Conservation (phyloP, 2,797 vertebrate genomes). For the Amblyraja radiata region DNA sequence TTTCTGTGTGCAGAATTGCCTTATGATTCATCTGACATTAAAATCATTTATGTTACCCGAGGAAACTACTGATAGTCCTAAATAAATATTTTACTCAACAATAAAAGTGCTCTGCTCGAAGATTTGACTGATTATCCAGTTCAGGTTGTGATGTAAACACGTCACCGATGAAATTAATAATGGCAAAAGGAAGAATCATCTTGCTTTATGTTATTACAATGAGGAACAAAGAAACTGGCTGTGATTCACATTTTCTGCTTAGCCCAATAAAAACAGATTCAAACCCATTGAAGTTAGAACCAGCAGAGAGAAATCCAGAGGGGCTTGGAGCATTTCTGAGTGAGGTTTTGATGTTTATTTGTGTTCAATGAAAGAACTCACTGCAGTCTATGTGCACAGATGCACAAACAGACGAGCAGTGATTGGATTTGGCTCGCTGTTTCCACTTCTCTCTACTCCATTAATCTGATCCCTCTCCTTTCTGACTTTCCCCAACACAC, state of each 20-base stretch:
- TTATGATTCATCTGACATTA: too few species aligned
- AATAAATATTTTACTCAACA: too few species aligned
- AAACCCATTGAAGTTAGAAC: background rate
- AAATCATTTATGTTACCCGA: too few species aligned
- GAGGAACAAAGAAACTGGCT: background rate
- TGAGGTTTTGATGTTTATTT: conserved; percentile 6
- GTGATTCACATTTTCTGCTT: background rate
- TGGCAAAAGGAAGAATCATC: background rate
- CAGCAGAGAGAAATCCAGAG: background rate
- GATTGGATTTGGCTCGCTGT: background rate
- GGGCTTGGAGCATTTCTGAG: background rate
- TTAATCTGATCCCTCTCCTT: background rate
- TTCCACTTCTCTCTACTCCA: background rate
- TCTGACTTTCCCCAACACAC: background rate
- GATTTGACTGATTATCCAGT: too few species aligned
- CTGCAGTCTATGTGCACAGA: background rate
- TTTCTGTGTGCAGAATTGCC: too few species aligned
- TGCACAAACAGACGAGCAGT: background rate
- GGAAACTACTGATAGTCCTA: too few species aligned
- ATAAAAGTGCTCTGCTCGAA: too few species aligned
- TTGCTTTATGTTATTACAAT: background rate
- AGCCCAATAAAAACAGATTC: background rate
- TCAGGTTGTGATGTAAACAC: too few species aligned
- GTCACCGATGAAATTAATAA: too few species aligned
- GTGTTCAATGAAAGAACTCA: background rate